Conservation (phyloP, 2,888 invertebrate species). For the Xestia rhomboidea region DNA sequence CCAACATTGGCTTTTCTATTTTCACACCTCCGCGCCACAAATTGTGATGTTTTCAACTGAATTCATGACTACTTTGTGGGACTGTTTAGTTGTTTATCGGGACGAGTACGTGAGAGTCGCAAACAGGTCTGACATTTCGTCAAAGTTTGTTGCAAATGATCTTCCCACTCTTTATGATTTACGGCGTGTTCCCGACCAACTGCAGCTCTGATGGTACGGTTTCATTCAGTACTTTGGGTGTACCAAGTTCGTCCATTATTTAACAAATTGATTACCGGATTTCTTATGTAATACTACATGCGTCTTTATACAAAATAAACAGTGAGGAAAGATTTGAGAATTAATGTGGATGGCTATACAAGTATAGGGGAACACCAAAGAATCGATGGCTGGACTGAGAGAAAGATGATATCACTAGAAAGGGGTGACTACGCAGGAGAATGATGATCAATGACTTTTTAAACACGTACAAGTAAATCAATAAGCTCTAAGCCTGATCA, state of each 20-base stretch:
- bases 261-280: constrained; percentile 9
- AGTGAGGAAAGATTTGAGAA: neutral
- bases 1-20: constrained; percentile 41
- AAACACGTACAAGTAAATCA: neutral
- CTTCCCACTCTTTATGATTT: constrained; percentile 48
- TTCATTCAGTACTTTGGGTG: constrained; percentile 37
- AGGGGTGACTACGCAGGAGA: neutral
- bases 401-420: neutral
- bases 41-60: constrained; percentile 32
- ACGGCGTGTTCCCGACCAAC: constrained; percentile 22
- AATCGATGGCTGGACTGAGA: neutral
- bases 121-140: constrained; percentile 47
- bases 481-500: neutral
- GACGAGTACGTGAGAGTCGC: constrained; percentile 45
- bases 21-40: constrained; percentile 32
- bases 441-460: neutral
- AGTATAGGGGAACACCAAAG: neutral
- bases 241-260: constrained; percentile 21
- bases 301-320: neutral
- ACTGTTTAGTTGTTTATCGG: constrained; percentile 50
- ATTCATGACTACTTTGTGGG: constrained; percentile 29
- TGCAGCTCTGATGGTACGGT: constrained; percentile 9
- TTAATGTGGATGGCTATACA: neutral
- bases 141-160: constrained; percentile 46
- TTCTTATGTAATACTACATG: neutral